Base-by-base conservation (phyloP, 2,113 vertebrate species). In the Haemorhous mexicanus region DNA sequence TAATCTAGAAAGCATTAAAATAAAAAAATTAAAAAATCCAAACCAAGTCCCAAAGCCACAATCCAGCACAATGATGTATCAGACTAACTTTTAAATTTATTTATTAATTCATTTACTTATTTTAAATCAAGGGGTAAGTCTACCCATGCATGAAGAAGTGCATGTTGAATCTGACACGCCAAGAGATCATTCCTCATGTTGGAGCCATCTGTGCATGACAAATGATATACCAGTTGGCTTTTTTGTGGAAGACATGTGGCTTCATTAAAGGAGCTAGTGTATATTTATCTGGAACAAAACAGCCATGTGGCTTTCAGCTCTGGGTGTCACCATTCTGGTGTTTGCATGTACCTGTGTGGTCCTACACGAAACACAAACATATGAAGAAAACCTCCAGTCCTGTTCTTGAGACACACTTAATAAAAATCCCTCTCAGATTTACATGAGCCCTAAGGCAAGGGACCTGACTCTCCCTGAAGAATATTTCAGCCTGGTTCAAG, bases 131-230 rank as follows among this genome's bases (percentile, higher is more conserved):
- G 6, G 2, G 0, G 2, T 26, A 70, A 43, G 8, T 56, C n/a
- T 70, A 7, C 7, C 5, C 3, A 5, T 58, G 8, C 33, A 19
- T 16, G 13, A 8, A 73, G 20, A 44, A 1, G 3, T 32, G 3
- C 13, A 12, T 32, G 20, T 28, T 68, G 24, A 59, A 43, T 26
- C 18, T 77, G 21, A 39, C 9, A 37, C 19, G 63, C 3, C 8
- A 55, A 41, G 13, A 37, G 6, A 17, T n/a, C 8, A 59, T 18
- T 32, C 7, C 2, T 6, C 6, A 6, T 0, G 0, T 13, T 80
- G 35, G 7, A 55, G 43, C 1, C 18, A 23, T 28, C 21, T 81
- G 10, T 46, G 32, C 1, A 0, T 18, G 30, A 66, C 7, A 52
- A 20, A 43, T 17, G 10, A 37, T 39, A 6, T 4, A 56, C 5